These are phyloP conservation scores for Salvelinus namaycush DNA, from an alignment of 2,113 vertebrate genomes.

Conservation along the genomic window DNA sequence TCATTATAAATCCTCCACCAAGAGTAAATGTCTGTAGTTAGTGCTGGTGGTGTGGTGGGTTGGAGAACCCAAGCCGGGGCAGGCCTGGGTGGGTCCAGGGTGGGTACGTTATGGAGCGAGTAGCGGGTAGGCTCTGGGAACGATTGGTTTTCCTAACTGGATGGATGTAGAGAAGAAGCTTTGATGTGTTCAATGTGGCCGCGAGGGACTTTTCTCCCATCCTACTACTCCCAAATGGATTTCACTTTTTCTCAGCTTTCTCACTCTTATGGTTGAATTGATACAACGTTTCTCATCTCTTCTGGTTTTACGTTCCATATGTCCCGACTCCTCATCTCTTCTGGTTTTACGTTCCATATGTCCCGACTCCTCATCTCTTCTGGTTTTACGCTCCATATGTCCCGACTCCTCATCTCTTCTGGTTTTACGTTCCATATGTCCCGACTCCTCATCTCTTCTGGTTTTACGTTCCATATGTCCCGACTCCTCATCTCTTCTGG, in stretches of 20 bases:
- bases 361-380: too few species aligned
- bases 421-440: too few species aligned
- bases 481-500: neutral
- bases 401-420: too few species aligned
- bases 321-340: neutral
- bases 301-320: conserved; percentile 1
- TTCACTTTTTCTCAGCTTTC: neutral
- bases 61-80: too few species aligned
- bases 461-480: too few species aligned
- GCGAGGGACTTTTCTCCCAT: neutral
- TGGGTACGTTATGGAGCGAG: neutral
- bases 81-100: too few species aligned
- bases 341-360: too few species aligned
- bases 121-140: conserved; percentile 5
- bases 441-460: too few species aligned
- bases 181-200: conserved; percentile 39
- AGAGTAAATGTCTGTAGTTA: conserved; percentile 4
- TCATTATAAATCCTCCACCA: too few species aligned
- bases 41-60: too few species aligned
- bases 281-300: neutral
- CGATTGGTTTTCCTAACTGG: conserved; percentile 12
- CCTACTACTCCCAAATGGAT: neutral
- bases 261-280: neutral
- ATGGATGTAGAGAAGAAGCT: conserved; percentile 15
- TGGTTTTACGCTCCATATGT: too few species aligned